phyloP scores from a whole-genome alignment of 2,113 vertebrate species.

The Protobothrops mucrosquamatus region DNA sequence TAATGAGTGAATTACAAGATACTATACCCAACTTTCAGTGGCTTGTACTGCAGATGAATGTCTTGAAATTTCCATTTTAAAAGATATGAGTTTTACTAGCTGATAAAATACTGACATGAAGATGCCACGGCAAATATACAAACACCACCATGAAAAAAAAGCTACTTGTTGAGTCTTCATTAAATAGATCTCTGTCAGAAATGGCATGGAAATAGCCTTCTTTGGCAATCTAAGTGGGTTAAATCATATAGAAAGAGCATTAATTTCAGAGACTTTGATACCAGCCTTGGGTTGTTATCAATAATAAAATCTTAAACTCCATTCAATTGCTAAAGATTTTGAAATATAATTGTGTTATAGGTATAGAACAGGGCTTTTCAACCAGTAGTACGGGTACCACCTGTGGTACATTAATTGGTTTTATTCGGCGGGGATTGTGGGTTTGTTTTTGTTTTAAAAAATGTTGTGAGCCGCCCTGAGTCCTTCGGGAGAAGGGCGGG shows the following conservation, averaged over 20 bases:
- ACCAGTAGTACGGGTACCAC: no score
- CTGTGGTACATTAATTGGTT: no score
- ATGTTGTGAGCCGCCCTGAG: no score
- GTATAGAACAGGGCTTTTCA: no score
- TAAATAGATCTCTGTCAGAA: neutral
- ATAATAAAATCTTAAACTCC: neutral
- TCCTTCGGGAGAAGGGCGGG: no score
- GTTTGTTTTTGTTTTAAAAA: no score
- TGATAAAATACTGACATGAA: neutral
- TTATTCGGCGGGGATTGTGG: no score
- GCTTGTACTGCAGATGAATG: neutral
- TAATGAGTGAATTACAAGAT: neutral
- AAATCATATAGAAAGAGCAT: neutral
- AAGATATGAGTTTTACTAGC: neutral
- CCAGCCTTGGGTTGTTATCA: neutral
- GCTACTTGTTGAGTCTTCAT: neutral
- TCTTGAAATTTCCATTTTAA: neutral
- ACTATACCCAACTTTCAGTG: neutral
- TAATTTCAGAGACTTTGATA: neutral
- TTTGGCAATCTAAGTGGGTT: neutral
- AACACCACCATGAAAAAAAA: neutral
- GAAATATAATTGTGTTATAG: neutral
- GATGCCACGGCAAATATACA: neutral
- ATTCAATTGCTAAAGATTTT: neutral
- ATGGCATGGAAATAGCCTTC: neutral